These are phyloP conservation scores for Onychomys torridus DNA, from an alignment of 2,797 vertebrate species.

Conservation along the genomic window DNA sequence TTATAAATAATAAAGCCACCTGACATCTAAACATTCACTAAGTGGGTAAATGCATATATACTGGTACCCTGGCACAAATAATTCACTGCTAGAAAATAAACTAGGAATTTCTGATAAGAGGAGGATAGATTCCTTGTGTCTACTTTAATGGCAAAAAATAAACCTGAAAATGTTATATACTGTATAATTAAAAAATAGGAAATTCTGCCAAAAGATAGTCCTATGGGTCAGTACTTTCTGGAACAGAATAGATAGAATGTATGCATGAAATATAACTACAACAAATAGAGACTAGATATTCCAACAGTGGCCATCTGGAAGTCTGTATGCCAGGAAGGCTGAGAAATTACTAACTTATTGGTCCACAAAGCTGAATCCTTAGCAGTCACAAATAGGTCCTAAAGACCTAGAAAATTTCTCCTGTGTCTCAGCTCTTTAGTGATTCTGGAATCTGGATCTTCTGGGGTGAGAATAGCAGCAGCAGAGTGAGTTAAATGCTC, in stretches of 20 bases:
- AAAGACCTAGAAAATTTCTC: no score
- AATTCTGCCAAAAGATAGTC: background rate
- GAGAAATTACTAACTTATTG: background rate
- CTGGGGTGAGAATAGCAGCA: background rate
- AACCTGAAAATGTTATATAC: background rate
- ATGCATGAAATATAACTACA: background rate
- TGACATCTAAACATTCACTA: background rate
- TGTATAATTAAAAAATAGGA: background rate
- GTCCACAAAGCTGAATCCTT: background rate
- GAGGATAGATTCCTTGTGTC: no score
- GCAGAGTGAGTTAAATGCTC: background rate
- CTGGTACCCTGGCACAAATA: background rate
- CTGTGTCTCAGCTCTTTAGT: background rate
- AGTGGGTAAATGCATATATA: background rate
- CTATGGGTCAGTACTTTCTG: background rate
- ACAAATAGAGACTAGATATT: background rate
- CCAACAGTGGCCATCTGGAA: background rate
- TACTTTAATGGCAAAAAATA: background rate
- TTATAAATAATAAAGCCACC: background rate
- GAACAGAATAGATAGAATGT: background rate
- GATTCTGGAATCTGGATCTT: background rate
- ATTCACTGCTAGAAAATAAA: background rate
- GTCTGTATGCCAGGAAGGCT: background rate
- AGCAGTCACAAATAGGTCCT: background rate
- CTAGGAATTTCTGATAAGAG: no score